Evolutionary conservation across 2,888 invertebrate genomes (phyloP).

Genomic region (Endotricha flammealis): DNA sequence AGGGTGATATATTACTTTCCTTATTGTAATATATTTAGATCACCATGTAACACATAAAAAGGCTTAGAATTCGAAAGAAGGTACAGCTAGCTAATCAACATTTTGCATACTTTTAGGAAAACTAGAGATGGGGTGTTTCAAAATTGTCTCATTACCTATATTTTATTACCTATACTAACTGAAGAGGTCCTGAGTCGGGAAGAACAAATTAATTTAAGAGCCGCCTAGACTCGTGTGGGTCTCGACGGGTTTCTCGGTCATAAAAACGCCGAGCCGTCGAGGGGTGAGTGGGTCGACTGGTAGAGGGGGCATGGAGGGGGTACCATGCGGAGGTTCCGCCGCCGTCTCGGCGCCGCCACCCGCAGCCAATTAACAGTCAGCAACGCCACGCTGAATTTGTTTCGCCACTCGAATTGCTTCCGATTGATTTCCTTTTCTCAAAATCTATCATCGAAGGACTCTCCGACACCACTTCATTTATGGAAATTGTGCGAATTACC

Average conservation of each 20-base stretch:
- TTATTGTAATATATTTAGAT: too few relatives aligned
- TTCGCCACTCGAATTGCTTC: constrained; percentile 71
- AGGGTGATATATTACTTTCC: too few relatives aligned
- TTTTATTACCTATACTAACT: too few relatives aligned
- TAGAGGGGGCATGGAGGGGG: constrained; percentile 52
- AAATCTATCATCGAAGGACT: constrained; percentile 37
- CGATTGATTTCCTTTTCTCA: constrained; percentile 68
- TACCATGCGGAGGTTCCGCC: constrained; percentile 75
- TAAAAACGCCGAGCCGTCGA: constrained; percentile 64
- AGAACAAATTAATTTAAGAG: constrained; percentile 66
- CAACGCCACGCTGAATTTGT: constrained; percentile 72
- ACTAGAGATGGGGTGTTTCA: too few relatives aligned
- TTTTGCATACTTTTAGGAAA: too few relatives aligned
- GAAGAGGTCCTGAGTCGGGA: constrained; percentile 37
- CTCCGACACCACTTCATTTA: background rate
- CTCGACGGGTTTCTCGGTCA: constrained; percentile 63
- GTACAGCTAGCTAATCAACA: too few relatives aligned
- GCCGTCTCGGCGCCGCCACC: constrained; percentile 78
- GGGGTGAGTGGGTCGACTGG: constrained; percentile 52
- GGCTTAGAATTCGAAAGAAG: too few relatives aligned
- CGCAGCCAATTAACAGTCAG: constrained; percentile 76
- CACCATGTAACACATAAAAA: too few relatives aligned
- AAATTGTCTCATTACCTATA: too few relatives aligned
- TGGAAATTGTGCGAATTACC: background rate
- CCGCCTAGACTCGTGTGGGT: constrained; percentile 56